These are phyloP conservation scores for Leptoteleia sp. DNA, from an alignment of 1,140 invertebrate genomes.

Conservation along the genomic window DNA sequence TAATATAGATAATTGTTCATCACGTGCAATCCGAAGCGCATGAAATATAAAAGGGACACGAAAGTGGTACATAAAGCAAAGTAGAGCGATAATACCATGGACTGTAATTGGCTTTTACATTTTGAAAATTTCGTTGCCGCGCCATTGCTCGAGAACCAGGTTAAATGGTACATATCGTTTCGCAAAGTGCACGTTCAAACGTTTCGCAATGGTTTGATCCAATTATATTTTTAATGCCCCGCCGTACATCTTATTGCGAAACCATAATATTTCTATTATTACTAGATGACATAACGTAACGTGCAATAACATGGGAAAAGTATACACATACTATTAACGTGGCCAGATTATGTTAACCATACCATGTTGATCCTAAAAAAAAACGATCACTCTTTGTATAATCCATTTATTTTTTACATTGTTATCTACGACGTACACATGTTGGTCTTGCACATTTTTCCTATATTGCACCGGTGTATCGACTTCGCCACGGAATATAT, in stretches of 20 bases:
- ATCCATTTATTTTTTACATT: too few species aligned
- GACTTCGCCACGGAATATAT: too few species aligned
- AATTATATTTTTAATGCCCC: constrained; percentile 37
- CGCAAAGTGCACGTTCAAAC: constrained; percentile 50
- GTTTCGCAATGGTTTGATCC: constrained; percentile 29
- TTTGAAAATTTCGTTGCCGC: constrained; percentile 53
- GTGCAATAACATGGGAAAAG: too few species aligned
- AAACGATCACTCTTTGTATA: too few species aligned
- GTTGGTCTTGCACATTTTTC: too few species aligned
- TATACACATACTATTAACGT: too few species aligned
- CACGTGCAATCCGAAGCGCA: constrained; percentile 25
- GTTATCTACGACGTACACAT: too few species aligned
- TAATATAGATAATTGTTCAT: constrained; percentile 57
- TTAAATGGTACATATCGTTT: constrained; percentile 59
- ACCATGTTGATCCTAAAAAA: too few species aligned
- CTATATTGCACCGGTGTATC: too few species aligned
- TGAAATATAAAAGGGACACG: constrained; percentile 54
- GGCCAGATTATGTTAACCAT: too few species aligned
- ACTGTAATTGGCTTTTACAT: constrained; percentile 63
- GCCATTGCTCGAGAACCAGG: constrained; percentile 35
- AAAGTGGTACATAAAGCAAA: constrained; percentile 55
- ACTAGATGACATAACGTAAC: background rate
- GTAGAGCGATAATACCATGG: constrained; percentile 53
- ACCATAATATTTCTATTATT: constrained; percentile 12
- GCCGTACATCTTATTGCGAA: constrained; percentile 17